A percentile compares a stretch with the other conserved stretches of the same genome.
Conservation (phyloP, 2,797 vertebrate species). For the Ara ararauna region DNA sequence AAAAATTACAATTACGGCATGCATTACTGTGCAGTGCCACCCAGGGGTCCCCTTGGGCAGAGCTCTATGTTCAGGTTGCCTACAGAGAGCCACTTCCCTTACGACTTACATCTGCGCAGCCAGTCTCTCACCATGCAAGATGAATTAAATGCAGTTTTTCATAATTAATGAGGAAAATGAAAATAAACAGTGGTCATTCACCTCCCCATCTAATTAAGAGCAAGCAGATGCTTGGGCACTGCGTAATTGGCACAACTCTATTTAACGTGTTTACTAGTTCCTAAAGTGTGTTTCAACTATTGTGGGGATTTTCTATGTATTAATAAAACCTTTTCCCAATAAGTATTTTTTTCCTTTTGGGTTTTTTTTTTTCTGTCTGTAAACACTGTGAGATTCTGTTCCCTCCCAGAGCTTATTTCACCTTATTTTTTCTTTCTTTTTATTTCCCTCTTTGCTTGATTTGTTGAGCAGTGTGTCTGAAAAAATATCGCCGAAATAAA, state of each 20-base stretch:
- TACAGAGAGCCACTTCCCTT: slow-evolving; percentile 95
- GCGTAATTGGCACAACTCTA: slow-evolving; percentile 80
- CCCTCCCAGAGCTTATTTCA: slow-evolving; percentile 53
- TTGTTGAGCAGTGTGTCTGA: slow-evolving; percentile 77
- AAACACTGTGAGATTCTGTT: slow-evolving; percentile 78
- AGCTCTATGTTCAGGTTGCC: slow-evolving; percentile 94
- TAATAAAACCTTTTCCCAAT: slow-evolving; percentile 77
- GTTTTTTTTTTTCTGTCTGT: slow-evolving; percentile 67
- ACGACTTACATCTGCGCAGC: slow-evolving; percentile 96
- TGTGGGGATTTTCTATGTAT: slow-evolving; percentile 80
- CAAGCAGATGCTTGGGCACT: slow-evolving; percentile 83
- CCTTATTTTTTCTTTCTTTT: slow-evolving; percentile 25
- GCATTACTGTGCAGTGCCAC: slow-evolving; percentile 95
- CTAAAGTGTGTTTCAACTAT: slow-evolving; percentile 81
- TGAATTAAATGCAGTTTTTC: slow-evolving; percentile 95
- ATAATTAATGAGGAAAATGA: slow-evolving; percentile 92
- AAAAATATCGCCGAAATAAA: slow-evolving; percentile 74
- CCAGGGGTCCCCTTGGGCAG: slow-evolving; percentile 92
- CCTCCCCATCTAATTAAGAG: slow-evolving; percentile 86
- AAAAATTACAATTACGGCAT: slow-evolving; percentile 95
- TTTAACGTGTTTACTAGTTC: slow-evolving; percentile 82
- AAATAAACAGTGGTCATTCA: slow-evolving; percentile 88
- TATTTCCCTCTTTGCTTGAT: slow-evolving; percentile 64
- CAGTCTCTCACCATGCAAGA: slow-evolving; percentile 94
- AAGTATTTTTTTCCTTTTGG: slow-evolving; percentile 61